Percentiles rank a stretch among this genome's conserved stretches.
These are phyloP conservation scores for Trematocara variabile DNA, from an alignment of 2,113 vertebrate species.

Conservation along the genomic window DNA sequence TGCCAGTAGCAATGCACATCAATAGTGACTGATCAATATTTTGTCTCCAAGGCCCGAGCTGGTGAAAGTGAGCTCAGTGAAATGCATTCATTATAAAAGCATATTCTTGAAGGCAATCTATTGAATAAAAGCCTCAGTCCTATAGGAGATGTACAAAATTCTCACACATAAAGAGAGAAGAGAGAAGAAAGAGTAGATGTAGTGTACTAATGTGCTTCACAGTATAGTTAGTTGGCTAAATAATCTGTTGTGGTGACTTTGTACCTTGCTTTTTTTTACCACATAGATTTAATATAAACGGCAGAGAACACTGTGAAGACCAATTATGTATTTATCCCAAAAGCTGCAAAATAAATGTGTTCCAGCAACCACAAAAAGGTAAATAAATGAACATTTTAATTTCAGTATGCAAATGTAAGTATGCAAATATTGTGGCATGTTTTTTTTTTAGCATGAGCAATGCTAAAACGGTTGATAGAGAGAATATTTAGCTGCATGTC, in stretches of 20 bases:
- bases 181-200: not conserved
- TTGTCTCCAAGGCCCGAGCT: conserved; percentile 4
- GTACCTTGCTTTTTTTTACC: not conserved
- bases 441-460: not conserved
- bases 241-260: not conserved
- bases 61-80: conserved; percentile 1
- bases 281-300: not conserved
- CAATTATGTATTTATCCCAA: not conserved
- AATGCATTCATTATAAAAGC: not conserved
- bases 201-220: not conserved
- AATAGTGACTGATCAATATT: conserved; percentile 49
- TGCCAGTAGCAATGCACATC: conserved; percentile 30
- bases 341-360: not conserved
- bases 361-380: not conserved
- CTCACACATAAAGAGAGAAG: not conserved
- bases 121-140: not conserved
- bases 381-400: not conserved
- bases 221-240: not conserved
- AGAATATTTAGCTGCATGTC: not conserved
- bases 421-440: not conserved
- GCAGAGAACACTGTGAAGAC: not conserved
- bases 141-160: not conserved
- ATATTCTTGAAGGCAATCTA: not conserved
- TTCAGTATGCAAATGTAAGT: not conserved
- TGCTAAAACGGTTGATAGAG: not conserved